phyloP scores from a whole-genome alignment of 2,113 vertebrate genomes.

The Pachycephala philippinensis region DNA sequence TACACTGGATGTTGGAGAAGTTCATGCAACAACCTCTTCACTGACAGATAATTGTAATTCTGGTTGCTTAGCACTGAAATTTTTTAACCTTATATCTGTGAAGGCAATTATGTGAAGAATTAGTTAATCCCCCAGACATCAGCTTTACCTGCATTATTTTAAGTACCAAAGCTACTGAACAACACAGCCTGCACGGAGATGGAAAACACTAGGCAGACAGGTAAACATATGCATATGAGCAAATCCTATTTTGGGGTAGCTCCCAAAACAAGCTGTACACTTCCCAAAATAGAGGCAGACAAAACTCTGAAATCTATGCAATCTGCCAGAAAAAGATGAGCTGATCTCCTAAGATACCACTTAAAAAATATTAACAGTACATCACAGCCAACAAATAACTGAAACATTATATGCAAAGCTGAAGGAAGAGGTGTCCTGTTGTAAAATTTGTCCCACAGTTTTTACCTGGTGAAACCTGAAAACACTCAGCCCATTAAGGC shows the following conservation, averaged over 20 bases:
- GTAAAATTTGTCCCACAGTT: background rate
- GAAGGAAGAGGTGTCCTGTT: background rate
- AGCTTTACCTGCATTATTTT: conserved; percentile 13
- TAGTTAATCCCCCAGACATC: conserved; percentile 5
- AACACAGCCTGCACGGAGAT: background rate
- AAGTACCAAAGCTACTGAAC: background rate
- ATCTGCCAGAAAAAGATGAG: background rate
- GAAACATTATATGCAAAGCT: background rate
- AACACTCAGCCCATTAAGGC: background rate
- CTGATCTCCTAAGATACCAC: background rate
- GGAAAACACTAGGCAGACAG: background rate
- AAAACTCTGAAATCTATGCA: background rate
- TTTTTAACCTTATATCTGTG: background rate
- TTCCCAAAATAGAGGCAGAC: conserved; percentile 6
- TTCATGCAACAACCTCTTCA: background rate
- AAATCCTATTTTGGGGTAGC: background rate
- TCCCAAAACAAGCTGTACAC: background rate
- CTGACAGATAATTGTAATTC: background rate
- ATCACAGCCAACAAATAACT: background rate
- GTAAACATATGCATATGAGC: background rate
- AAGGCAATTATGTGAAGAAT: background rate
- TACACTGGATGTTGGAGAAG: background rate
- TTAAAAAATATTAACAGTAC: background rate
- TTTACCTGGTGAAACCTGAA: background rate
- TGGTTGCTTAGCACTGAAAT: background rate